phyloP scores from a whole-genome alignment of 2,113 vertebrate genomes.

The Myotis davidii region DNA sequence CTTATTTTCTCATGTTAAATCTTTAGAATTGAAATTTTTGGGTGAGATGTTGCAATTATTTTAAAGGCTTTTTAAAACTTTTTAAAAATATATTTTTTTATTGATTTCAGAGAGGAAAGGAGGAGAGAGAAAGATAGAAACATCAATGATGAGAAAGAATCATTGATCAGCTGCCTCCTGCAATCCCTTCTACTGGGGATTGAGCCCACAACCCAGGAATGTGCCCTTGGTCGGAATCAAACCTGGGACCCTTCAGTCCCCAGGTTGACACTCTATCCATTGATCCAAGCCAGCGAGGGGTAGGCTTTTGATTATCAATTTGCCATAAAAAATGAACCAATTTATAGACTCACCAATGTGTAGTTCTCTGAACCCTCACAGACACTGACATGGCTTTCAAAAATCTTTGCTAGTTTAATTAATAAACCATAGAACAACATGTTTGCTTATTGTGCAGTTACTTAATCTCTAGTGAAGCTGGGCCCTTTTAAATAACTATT shows the following conservation, averaged over 20 bases:
- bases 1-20: not conserved
- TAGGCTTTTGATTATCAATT: not conserved
- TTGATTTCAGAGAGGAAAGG: too few relatives aligned
- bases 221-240: too few relatives aligned
- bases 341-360: not conserved
- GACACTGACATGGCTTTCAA: not conserved
- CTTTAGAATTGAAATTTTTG: not conserved
- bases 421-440: not conserved
- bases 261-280: too few relatives aligned
- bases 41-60: not conserved
- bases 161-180: too few relatives aligned
- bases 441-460: not conserved
- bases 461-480: slow-evolving; percentile 5
- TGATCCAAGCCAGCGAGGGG: too few relatives aligned
- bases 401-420: not conserved
- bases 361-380: not conserved
- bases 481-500: not conserved
- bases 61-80: not conserved
- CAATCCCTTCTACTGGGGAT: too few relatives aligned
- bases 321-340: not conserved
- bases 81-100: too few relatives aligned
- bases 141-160: too few relatives aligned
- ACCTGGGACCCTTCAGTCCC: too few relatives aligned
- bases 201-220: too few relatives aligned
- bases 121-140: too few relatives aligned